Percentiles rank a stretch among this genome's conserved stretches.
These are phyloP conservation scores for Pilophorus perplexus DNA, from an alignment of 2,888 invertebrate species.

Conservation along the genomic window DNA sequence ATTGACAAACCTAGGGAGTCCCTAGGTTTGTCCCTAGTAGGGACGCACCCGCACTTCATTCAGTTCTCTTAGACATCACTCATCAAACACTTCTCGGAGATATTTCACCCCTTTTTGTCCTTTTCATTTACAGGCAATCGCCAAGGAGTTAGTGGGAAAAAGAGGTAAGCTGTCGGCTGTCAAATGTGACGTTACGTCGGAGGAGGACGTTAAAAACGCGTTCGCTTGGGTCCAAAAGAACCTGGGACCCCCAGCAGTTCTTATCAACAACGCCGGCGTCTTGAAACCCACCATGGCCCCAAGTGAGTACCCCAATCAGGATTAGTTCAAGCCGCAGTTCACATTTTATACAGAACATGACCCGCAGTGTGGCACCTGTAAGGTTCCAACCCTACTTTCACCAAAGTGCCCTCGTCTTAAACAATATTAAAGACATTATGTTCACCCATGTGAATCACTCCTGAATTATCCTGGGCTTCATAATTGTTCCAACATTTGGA, in stretches of 20 bases:
- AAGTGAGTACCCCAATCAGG: background rate
- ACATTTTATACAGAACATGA: background rate
- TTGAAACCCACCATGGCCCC: background rate
- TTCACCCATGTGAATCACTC: no score
- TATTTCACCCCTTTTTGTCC: background rate
- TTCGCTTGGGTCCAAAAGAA: conserved; percentile 57
- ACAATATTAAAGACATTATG: no score
- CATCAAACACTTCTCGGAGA: no score
- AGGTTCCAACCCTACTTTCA: no score
- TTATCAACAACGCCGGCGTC: conserved; percentile 62
- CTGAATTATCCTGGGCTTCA: no score
- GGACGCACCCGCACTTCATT: no score
- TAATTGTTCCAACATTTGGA: no score
- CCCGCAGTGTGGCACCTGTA: background rate
- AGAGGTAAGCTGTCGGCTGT: conserved; percentile 37
- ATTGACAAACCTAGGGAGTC: no score
- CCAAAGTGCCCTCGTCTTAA: no score
- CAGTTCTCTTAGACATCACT: no score
- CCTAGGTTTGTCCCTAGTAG: no score
- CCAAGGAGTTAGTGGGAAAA: background rate
- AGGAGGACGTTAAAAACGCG: conserved; percentile 57
- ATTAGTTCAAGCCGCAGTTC: no score
- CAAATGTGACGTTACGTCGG: conserved; percentile 50
- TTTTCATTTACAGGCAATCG: background rate
- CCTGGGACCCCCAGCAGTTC: conserved; percentile 59